Evolutionary conservation across 1,140 invertebrate genomes (phyloP).

Genomic region (Zaprionus camerounensis): DNA sequence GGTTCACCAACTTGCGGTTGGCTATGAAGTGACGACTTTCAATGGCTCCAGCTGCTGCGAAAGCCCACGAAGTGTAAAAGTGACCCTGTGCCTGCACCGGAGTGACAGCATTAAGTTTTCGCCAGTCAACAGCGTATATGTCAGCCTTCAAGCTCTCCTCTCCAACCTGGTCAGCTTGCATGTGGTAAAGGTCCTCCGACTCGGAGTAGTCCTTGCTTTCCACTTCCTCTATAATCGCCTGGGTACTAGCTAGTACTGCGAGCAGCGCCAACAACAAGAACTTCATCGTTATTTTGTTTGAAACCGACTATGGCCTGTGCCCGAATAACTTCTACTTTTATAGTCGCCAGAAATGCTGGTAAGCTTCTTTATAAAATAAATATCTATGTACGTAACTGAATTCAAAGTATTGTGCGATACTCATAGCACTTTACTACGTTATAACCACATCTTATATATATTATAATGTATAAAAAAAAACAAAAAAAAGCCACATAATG

Average conservation of each 20-base stretch:
- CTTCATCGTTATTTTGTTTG: constrained; percentile 1
- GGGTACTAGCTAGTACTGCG: not conserved
- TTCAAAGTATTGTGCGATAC: too few species aligned
- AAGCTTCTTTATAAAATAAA: not conserved
- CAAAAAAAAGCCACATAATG: too few species aligned
- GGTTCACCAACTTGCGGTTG: not conserved
- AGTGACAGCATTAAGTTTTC: not conserved
- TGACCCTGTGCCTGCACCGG: constrained; percentile 17
- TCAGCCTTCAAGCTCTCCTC: too few species aligned
- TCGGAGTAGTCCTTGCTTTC: constrained; percentile 14
- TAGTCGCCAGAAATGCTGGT: not conserved
- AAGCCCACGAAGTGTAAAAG: constrained; percentile 34
- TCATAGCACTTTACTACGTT: too few species aligned
- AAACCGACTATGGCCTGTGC: not conserved
- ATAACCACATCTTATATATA: too few species aligned
- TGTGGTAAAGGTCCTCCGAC: not conserved
- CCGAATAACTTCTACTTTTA: not conserved
- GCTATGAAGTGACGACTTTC: constrained; percentile 7
- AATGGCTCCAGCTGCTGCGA: constrained; percentile 19
- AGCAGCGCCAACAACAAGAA: constrained; percentile 8
- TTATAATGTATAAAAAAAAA: too few species aligned
- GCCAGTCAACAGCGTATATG: constrained; percentile 11
- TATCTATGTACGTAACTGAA: not conserved
- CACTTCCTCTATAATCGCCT: not conserved
- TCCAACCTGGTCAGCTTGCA: not conserved